Percentiles rank a stretch among this genome's conserved stretches.
Evolutionary conservation across 2,888 invertebrate genomes (phyloP).

Genomic region (Lamproptera curius): DNA sequence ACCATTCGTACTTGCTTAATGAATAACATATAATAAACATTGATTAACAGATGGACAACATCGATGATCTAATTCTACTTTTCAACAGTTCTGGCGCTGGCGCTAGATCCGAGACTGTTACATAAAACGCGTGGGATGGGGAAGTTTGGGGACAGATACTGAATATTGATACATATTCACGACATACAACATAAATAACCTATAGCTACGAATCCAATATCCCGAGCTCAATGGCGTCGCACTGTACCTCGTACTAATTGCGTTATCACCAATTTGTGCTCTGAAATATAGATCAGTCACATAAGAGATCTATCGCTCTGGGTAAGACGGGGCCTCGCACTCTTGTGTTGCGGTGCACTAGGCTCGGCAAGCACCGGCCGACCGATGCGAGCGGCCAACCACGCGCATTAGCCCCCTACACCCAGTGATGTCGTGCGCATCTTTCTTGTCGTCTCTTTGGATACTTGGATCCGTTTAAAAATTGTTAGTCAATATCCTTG

Average conservation of each 20-base stretch:
- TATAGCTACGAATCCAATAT: constrained; percentile 40
- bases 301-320: constrained; percentile 12
- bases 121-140: constrained; percentile 34
- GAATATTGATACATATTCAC: constrained; percentile 29
- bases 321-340: constrained; percentile 12
- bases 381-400: constrained; percentile 1
- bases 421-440: constrained; percentile 12
- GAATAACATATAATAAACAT: constrained; percentile 27
- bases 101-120: constrained; percentile 54
- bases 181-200: constrained; percentile 53
- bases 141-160: constrained; percentile 28
- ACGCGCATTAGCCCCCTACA: constrained; percentile 8
- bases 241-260: constrained; percentile 29
- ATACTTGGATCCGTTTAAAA: constrained; percentile 6
- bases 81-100: constrained; percentile 13
- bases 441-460: constrained; percentile 3
- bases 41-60: constrained; percentile 23
- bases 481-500: constrained; percentile 5
- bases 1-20: constrained; percentile 28
- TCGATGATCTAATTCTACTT: constrained; percentile 18
- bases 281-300: constrained; percentile 17
- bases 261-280: constrained; percentile 18
- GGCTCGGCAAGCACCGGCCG: background rate
- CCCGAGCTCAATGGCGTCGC: constrained; percentile 33
- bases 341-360: background rate